Percentiles rank a stretch among this genome's conserved stretches.
These are phyloP conservation scores for Selene dorsalis DNA, from an alignment of 2,797 vertebrate genomes.

Conservation along the genomic window DNA sequence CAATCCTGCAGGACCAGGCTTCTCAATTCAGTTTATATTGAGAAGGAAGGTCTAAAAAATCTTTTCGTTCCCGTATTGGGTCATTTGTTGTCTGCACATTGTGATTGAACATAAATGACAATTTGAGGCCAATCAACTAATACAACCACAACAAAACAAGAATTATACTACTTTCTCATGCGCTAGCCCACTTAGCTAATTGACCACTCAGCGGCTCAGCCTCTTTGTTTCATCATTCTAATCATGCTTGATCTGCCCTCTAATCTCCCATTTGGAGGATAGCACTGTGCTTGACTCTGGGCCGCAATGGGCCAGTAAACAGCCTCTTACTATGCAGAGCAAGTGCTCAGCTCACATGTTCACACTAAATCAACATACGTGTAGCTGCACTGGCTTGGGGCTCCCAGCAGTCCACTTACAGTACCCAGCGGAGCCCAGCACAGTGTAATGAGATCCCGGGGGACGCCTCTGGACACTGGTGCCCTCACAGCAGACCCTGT, in stretches of 20 bases:
- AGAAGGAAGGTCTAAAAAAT: constrained; percentile 19
- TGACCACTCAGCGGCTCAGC: constrained; percentile 62
- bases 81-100: constrained; percentile 10
- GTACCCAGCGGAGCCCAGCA: constrained; percentile 60
- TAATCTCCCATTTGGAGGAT: constrained; percentile 76
- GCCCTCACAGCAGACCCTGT: constrained; percentile 39
- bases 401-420: constrained; percentile 69
- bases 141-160: constrained; percentile 14
- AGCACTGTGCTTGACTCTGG: constrained; percentile 62
- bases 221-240: constrained; percentile 69
- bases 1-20: background rate
- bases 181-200: constrained; percentile 62
- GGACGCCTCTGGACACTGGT: constrained; percentile 55
- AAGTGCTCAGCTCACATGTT: constrained; percentile 56
- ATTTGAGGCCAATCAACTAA: constrained; percentile 26
- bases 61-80: background rate
- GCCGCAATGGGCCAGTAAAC: constrained; percentile 71
- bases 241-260: constrained; percentile 77
- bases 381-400: constrained; percentile 43
- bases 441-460: constrained; percentile 77
- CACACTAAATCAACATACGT: constrained; percentile 61
- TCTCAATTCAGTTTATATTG: background rate
- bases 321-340: constrained; percentile 78
- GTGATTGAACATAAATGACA: constrained; percentile 15
- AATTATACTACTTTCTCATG: constrained; percentile 39